A percentile compares a stretch with the other conserved stretches of the same genome.
Evolutionary conservation across 2,888 invertebrate species (phyloP).

Genomic region (Drosophila atroscutellata): DNA sequence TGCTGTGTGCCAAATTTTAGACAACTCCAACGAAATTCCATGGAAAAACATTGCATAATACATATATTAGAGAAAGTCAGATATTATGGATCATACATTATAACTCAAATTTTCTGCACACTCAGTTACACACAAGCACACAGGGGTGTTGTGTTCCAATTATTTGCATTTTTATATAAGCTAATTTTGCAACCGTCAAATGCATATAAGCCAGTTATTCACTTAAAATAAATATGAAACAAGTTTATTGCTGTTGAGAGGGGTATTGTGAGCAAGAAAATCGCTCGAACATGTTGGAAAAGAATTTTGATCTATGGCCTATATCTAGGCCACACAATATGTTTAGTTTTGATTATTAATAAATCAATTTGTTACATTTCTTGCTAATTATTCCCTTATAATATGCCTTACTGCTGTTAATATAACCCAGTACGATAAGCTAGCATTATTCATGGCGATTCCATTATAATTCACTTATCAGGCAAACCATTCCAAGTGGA

Average conservation of each 20-base stretch:
- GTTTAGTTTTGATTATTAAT: not conserved
- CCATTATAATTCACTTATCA: slow-evolving; percentile 38
- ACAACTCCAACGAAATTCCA: slow-evolving; percentile 14
- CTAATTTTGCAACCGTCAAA: not conserved
- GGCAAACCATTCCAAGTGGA: slow-evolving; percentile 20
- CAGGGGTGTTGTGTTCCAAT: not conserved
- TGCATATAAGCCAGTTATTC: not conserved
- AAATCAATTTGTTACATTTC: not conserved
- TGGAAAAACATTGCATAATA: slow-evolving; percentile 18
- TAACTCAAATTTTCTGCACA: not conserved
- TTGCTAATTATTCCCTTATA: not conserved
- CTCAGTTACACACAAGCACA: not conserved
- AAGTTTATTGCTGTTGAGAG: not conserved
- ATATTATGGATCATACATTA: not conserved
- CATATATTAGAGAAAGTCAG: not conserved
- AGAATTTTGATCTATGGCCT: not conserved
- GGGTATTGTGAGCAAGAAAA: not conserved
- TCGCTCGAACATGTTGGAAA: not conserved
- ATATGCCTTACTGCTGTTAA: slow-evolving; percentile 4
- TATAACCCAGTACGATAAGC: slow-evolving; percentile 42
- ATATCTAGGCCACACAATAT: not conserved
- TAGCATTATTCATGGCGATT: slow-evolving; percentile 58
- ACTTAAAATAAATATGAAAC: not conserved
- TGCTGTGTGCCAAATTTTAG: slow-evolving; percentile 58
- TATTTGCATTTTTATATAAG: not conserved